A percentile compares a stretch with the other conserved stretches of the same genome.
Evolutionary conservation across 1,140 invertebrate species (phyloP).

Genomic region (Arctopsyche grandis): DNA sequence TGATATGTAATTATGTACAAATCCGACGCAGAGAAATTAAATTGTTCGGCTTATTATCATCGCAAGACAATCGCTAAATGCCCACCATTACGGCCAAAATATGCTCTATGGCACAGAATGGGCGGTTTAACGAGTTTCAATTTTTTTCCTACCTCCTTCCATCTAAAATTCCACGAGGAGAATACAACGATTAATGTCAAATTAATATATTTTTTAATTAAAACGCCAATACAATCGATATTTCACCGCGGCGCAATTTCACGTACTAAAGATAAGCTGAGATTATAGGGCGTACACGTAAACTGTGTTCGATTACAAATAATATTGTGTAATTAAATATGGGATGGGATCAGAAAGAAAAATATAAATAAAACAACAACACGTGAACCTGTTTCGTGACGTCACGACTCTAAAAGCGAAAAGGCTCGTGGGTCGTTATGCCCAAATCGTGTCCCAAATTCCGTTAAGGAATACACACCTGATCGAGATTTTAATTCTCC

Average conservation of each 20-base stretch:
- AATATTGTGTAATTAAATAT: too few species aligned
- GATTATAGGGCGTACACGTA: too few species aligned
- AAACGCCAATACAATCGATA: background rate
- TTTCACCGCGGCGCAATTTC: background rate
- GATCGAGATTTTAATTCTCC: too few species aligned
- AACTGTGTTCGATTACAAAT: too few species aligned
- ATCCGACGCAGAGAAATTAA: slow-evolving; percentile 20
- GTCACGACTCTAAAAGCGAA: too few species aligned
- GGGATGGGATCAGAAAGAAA: too few species aligned
- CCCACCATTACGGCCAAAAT: slow-evolving; percentile 22
- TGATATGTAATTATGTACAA: slow-evolving; percentile 20
- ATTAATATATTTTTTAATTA: slow-evolving; percentile 2
- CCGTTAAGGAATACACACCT: too few species aligned
- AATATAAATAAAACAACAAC: too few species aligned
- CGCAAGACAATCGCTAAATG: slow-evolving; percentile 19
- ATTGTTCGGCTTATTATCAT: slow-evolving; percentile 25
- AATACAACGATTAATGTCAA: slow-evolving; percentile 5
- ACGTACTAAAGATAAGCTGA: too few species aligned
- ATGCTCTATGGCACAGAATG: background rate
- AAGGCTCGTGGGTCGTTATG: too few species aligned
- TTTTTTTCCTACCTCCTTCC: background rate
- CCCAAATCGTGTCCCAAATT: too few species aligned
- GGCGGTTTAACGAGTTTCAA: slow-evolving; percentile 18
- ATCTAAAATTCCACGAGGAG: background rate
- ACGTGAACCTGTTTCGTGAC: too few species aligned